Base-by-base conservation (phyloP, 2,888 invertebrate species). In the Hybos culiciformis region DNA sequence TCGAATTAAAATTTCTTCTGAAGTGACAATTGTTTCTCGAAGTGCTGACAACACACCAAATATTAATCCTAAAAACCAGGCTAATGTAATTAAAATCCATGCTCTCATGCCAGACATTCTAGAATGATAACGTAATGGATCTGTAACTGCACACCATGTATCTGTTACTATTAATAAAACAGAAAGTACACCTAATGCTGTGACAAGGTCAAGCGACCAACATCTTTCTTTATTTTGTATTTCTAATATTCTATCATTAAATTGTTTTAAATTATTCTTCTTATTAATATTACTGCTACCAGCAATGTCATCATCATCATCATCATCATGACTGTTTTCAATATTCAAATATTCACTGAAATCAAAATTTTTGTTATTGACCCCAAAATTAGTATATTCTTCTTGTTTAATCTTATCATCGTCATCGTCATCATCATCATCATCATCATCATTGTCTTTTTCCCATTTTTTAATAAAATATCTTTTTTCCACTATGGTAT, bases 141-240 rank as follows among this genome's bases (percentile, higher is more conserved):
- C 72, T 15, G 73, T 71, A 12, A 76, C 72, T 4, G 75, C 76
- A 51, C 70, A 73, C 64, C 74, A 75, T 39, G 75, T 69, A 55
- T 76, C 75, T 15, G 73, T 64, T 4, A 67, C 66, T 2, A 67
- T 63, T 6, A 67, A 51, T 1, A 67, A 54, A 19, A 67, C 66
- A 1, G 64, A 63, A 41, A 67, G 52, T 0, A 65, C 62, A 21
- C 66, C 66, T 48, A 66, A 44, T 1, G 66, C 66, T 1, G 65
- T 64, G 0, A 62, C 59, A 53, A 66, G 54, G 41, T 66, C 66
- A 15, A 66, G 60, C 14, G 63, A 60, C 65, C 66, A 66, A 38
- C 61, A 63, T 15, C 62, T 54, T 42, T 59, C 50, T 20, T 36
- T 21, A 21, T 14, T 19, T 21, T 21, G 36, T 19, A 36, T 36